These are phyloP conservation scores for Augiades crinisus DNA, from an alignment of 2,888 invertebrate genomes.

Conservation along the genomic window DNA sequence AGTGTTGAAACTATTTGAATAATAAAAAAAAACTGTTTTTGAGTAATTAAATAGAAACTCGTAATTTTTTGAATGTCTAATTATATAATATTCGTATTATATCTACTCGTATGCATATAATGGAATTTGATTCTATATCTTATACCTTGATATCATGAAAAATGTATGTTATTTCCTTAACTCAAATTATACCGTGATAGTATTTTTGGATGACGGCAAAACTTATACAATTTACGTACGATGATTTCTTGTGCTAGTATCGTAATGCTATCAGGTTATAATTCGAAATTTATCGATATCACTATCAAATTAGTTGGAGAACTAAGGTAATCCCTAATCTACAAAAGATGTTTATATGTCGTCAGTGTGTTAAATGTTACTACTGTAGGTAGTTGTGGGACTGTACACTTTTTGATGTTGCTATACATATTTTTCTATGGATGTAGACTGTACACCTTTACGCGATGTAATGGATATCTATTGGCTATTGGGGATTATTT, in stretches of 20 bases:
- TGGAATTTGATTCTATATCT: slow-evolving; percentile 12
- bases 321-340: slow-evolving; percentile 5
- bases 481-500: slow-evolving; percentile 15
- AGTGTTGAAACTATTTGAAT: neutral
- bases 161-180: slow-evolving; percentile 18
- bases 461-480: slow-evolving; percentile 18
- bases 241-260: no score
- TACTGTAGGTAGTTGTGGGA: slow-evolving; percentile 34
- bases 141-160: slow-evolving; percentile 18
- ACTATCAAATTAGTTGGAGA: neutral
- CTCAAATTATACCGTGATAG: slow-evolving; percentile 14
- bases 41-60: neutral
- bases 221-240: neutral
- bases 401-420: slow-evolving; percentile 62
- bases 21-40: neutral
- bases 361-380: slow-evolving; percentile 30
- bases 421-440: slow-evolving; percentile 48
- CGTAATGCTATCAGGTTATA: slow-evolving; percentile 7
- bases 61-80: slow-evolving; percentile 19
- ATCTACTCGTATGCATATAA: slow-evolving; percentile 3
- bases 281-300: slow-evolving; percentile 15
- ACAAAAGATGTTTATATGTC: slow-evolving; percentile 31
- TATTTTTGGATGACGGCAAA: neutral
- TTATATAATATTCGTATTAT: slow-evolving; percentile 8
- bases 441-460: slow-evolving; percentile 36